phyloP scores from a whole-genome alignment of 2,888 invertebrate species.

The Ochropleura leucogaster region DNA sequence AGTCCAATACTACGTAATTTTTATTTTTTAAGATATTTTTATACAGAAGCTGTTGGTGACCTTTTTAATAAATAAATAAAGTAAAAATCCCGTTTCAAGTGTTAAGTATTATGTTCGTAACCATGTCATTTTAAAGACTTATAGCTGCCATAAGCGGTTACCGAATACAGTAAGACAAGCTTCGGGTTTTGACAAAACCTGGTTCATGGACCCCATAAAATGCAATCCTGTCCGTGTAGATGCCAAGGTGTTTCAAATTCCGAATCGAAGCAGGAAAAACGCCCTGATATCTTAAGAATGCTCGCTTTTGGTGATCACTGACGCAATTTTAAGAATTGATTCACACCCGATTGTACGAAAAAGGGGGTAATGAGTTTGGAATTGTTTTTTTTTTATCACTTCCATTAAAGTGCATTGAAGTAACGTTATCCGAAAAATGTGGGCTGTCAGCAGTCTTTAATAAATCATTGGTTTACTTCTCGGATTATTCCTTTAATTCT shows the following conservation, averaged over 20 bases:
- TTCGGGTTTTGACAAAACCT: not conserved
- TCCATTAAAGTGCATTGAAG: not conserved
- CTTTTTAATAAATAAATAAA: no score
- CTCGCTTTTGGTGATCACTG: conserved; percentile 17
- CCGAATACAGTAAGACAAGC: conserved; percentile 3
- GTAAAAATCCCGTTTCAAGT: no score
- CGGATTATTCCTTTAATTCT: no score
- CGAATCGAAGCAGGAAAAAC: conserved; percentile 22
- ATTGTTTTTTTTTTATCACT: not conserved
- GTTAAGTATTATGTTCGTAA: no score
- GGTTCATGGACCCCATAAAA: conserved; percentile 37
- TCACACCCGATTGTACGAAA: conserved; percentile 7
- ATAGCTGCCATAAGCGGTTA: no score
- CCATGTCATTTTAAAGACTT: no score
- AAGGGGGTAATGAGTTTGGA: conserved; percentile 16
- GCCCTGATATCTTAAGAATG: not conserved
- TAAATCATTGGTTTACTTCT: not conserved
- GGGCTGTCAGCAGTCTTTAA: not conserved
- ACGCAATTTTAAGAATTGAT: conserved; percentile 24
- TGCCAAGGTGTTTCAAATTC: conserved; percentile 28
- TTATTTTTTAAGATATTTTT: no score
- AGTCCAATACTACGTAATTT: no score
- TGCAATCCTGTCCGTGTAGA: conserved; percentile 11
- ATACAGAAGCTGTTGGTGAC: no score
- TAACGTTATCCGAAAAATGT: no score